Base-by-base conservation (phyloP, 1,140 invertebrate species). In the Ruditapes philippinarum region DNA sequence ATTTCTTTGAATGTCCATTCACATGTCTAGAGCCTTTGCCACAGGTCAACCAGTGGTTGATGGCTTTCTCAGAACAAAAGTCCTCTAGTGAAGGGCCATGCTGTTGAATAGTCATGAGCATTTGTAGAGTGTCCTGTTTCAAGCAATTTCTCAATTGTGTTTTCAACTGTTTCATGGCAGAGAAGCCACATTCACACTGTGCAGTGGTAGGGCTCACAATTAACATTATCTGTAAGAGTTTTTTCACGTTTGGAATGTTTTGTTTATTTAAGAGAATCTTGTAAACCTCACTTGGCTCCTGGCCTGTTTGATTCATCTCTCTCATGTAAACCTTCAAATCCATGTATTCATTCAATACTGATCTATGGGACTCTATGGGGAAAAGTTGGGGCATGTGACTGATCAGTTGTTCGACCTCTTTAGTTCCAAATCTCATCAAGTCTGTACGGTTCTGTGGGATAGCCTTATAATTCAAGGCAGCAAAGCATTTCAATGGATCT, bases 201-300 rank as follows among this genome's bases (percentile, higher is more conserved):
- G 73, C 73, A 25, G 73, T 76, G 19, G 73, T 36, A 2, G 73
- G 73, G 31, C 73, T 76, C 38, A 76, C 25, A 25, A 76, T 22
- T 12, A 76, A 12, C 38, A 45, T 9, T 12, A 76, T 25, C n/a
- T n/a, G n/a, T n/a, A n/a, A n/a, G n/a, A n/a, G n/a, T n/a, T n/a
- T n/a, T n/a, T n/a, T n/a, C n/a, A 76, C 42, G 12, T 76, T 9
- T 17, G 73, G 36, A 31, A 76, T 40, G 73, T 76, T 76, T 45
- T 11, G 9, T 28, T 76, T 76, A 11, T 45, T 76, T 9, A 76
- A 25, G 12, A 76, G 40, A 14, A 51, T 12, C n/a, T 76, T 76
- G 73, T 19, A 76, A 25, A 76, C 31, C 17, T 22, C 28, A 22
- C 11, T 49, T 76, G 25, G 5, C 7, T 42, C 36, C 42, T 40